phyloP scores from a whole-genome alignment of 2,113 vertebrate genomes.

The Dasyornis broadbenti region DNA sequence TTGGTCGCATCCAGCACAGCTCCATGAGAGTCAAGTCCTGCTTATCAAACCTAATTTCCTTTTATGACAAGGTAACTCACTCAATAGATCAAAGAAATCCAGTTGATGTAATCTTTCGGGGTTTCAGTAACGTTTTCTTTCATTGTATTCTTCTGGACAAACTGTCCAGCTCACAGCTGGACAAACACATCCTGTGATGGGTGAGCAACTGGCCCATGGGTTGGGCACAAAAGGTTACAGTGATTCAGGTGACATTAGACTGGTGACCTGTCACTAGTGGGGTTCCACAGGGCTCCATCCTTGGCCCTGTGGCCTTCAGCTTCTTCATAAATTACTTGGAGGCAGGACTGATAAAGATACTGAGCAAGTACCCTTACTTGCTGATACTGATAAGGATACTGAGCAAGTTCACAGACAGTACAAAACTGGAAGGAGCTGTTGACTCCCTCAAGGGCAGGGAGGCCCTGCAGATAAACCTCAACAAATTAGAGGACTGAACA shows the following conservation, averaged over 20 bases:
- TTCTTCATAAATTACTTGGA: neutral
- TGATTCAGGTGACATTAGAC: neutral
- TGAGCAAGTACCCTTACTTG: no score
- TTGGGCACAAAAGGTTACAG: neutral
- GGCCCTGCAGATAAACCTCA: fast-evolving
- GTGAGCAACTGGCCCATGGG: neutral
- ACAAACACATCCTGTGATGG: neutral
- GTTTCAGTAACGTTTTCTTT: neutral
- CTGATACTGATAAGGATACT: no score
- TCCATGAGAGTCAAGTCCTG: neutral
- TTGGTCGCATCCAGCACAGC: neutral
- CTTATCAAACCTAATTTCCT: neutral
- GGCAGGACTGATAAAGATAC: neutral
- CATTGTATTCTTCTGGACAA: no score
- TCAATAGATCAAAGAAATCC: neutral
- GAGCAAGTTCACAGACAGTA: no score
- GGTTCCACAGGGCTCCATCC: neutral
- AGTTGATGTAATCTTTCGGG: neutral
- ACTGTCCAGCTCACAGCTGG: no score
- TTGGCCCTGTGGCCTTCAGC: neutral
- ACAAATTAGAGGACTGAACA: fast-evolving
- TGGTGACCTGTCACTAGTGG: no score
- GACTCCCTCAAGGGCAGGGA: neutral
- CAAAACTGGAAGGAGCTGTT: neutral
- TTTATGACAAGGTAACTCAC: neutral